Percentiles rank a stretch among this genome's conserved stretches.
These are phyloP conservation scores for Phocoena phocoena DNA, from an alignment of 2,113 vertebrate genomes.

Conservation along the genomic window DNA sequence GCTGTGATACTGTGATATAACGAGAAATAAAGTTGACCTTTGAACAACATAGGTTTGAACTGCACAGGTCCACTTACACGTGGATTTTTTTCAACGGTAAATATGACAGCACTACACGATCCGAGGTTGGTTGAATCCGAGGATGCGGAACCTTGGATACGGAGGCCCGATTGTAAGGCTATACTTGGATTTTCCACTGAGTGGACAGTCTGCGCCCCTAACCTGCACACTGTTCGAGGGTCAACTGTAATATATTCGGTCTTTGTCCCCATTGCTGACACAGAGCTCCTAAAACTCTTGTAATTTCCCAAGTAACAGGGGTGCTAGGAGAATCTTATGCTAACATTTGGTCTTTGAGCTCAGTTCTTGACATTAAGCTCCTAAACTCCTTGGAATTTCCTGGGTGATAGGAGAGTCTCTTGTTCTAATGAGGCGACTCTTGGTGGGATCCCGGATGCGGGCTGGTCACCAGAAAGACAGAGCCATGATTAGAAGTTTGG, in stretches of 20 bases:
- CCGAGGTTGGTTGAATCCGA: background rate
- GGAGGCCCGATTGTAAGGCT: background rate
- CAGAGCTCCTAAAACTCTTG: background rate
- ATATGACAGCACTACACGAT: background rate
- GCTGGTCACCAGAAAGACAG: background rate
- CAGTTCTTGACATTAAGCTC: background rate
- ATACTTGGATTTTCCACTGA: background rate
- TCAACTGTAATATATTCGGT: background rate
- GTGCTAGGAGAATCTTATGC: background rate
- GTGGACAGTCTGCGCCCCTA: background rate
- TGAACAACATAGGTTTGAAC: background rate
- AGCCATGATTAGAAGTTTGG: background rate
- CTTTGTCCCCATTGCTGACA: background rate
- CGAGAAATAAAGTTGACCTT: background rate
- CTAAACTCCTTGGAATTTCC: background rate
- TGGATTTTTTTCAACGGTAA: background rate
- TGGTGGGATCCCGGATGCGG: background rate
- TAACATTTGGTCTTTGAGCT: background rate
- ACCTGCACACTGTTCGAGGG: background rate
- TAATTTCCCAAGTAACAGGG: background rate
- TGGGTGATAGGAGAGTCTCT: background rate
- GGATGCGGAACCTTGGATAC: background rate
- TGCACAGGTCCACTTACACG: background rate
- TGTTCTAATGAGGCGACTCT: background rate
- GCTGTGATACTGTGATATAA: background rate